These are phyloP conservation scores for Hydraecia micacea DNA, from an alignment of 2,888 invertebrate species.

Conservation along the genomic window DNA sequence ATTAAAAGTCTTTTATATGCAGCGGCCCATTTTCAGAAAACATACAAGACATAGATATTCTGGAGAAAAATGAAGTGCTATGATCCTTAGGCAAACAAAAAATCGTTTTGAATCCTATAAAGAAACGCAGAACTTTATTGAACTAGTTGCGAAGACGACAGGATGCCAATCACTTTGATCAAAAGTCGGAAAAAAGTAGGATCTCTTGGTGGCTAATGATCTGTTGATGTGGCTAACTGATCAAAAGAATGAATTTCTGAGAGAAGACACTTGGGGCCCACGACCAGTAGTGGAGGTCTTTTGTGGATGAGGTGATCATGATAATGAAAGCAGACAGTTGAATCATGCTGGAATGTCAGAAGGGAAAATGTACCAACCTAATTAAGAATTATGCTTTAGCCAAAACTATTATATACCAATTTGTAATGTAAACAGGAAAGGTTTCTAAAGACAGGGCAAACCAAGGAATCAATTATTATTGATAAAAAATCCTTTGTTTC, in stretches of 20 bases:
- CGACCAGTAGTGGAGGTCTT: not conserved
- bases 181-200: not conserved
- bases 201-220: too few relatives aligned
- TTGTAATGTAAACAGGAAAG: not conserved
- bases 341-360: not conserved
- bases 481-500: not conserved
- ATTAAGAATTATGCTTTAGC: not conserved
- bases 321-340: not conserved
- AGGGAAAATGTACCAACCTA: not conserved
- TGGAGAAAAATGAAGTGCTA: not conserved
- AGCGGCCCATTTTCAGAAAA: not conserved
- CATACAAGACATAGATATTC: not conserved
- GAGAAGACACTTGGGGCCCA: not conserved
- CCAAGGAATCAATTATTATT: not conserved
- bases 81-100: not conserved
- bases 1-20: not conserved
- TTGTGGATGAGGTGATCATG: not conserved
- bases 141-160: not conserved
- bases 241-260: not conserved
- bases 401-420: constrained; percentile 12
- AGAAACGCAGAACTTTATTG: not conserved
- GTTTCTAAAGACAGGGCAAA: not conserved
- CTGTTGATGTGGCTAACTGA: not conserved
- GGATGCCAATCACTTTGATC: not conserved
- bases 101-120: not conserved